Conservation (phyloP, 1,140 invertebrate genomes). For the Teleopsis dalmanni region DNA sequence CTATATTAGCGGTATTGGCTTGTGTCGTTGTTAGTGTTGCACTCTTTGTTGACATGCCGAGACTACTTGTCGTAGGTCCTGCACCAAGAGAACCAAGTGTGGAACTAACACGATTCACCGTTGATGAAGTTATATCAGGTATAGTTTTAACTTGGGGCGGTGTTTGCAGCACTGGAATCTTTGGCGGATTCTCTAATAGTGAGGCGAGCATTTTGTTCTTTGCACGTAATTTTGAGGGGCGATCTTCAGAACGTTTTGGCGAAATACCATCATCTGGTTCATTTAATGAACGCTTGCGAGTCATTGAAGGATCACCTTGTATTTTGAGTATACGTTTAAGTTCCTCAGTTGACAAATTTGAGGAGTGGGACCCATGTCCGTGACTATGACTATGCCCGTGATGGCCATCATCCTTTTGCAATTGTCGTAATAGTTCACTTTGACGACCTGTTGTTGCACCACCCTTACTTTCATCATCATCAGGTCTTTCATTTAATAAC, state of each 20-base stretch:
- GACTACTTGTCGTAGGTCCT: conserved; percentile 11
- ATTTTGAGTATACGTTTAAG: conserved; percentile 46
- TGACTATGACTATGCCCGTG: conserved; percentile 35
- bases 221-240: conserved; percentile 64
- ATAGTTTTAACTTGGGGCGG: conserved; percentile 50
- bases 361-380: conserved; percentile 9
- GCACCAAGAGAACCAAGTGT: conserved; percentile 25
- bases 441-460: conserved; percentile 47
- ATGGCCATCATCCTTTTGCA: conserved; percentile 59
- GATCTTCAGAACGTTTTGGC: conserved; percentile 48
- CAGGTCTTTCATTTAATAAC: conserved; percentile 77
- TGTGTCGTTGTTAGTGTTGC: conserved; percentile 15
- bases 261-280: conserved; percentile 55
- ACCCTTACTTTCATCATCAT: conserved; percentile 62
- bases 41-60: conserved; percentile 8
- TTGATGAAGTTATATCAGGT: conserved; percentile 54
- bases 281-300: conserved; percentile 61
- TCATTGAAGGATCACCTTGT: conserved; percentile 48
- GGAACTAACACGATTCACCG: conserved; percentile 26
- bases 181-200: conserved; percentile 68
- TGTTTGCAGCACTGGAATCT: conserved; percentile 55
- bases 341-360: conserved; percentile 40
- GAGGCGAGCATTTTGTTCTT: conserved; percentile 82
- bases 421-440: conserved; percentile 70
- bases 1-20: conserved; percentile 30